Evolutionary conservation across 1,140 invertebrate genomes (phyloP), one percentile per base, ranked within the genome.

Genomic region (Drosophila pachea): DNA sequence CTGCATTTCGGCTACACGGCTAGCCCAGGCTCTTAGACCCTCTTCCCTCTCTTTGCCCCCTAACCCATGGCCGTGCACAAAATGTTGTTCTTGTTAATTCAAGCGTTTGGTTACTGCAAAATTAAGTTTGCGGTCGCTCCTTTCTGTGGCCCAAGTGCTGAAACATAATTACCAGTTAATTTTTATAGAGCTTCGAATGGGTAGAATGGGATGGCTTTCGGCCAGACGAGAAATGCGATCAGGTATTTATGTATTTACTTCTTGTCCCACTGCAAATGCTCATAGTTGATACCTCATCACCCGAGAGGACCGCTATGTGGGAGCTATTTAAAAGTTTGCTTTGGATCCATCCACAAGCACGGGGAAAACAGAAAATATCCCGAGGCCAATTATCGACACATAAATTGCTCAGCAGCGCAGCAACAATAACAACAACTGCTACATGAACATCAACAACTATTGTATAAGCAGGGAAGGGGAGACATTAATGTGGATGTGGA

Each of bases 81-180:
- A 38, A 81, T 81, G 78, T 81, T 81, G 77, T 81, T 76, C 70
- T 68, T 74, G 78, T 81, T 79, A 79, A 79, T 79, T 79, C 73
- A 79, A 79, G 76, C 76, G 76, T 76, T 79, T 73, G 77, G 76
- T 76, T 76, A 79, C 73, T 69, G 65, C 49, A 73, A 76, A 79
- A 79, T 79, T 79, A 79, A 79, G 76, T 79, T 79, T 73, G 76
- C 55, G 77, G 68, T 73, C 62, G 14, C 22, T 42, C 55, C 53
- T 63, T 16, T 45, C n/a, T 35, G n/a, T 48, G 52, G 45, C 42
- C 11, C 31, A 22, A 16, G 36, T 62, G 40, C 31, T 14, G 66
- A 81, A 81, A 76, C 78, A 81, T 81, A 81, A 81, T 81, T 81
- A 81, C 70, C 54, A 81, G 74, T 81, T 81, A 70, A 76, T 74